Evolutionary conservation across 2,113 vertebrate species (phyloP), one percentile per base, ranked within the genome.

Genomic region (Gymnobelideus leadbeateri): DNA sequence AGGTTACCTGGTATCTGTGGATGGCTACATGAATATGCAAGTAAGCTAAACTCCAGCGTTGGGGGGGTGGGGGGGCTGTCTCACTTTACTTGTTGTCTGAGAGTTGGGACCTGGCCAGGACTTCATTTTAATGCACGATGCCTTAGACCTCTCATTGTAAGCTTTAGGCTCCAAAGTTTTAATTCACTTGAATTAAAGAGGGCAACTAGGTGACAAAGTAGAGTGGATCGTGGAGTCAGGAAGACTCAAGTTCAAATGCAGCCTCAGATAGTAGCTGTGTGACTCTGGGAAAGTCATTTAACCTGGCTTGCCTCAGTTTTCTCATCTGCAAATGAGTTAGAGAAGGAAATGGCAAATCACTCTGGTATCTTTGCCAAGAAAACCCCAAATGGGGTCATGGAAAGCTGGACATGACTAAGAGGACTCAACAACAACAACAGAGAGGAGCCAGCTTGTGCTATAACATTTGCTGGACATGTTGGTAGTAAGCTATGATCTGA

Each of bases 21-120:
- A 99, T 31, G 99, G 99, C 54, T 99, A 99, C 98, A 99, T 99
- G 99, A 99, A 99, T 96, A 99, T 99, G 99, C 99, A 99, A 99
- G 99, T 99, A 97, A 97, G 98, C 55, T 68, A 21, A 53, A 31
- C 19, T 43, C 37, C 37, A n/a, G n/a, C n/a, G n/a, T n/a, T n/a
- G n/a, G n/a, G n/a, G n/a, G n/a, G n/a, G n/a, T n/a, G n/a, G n/a
- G n/a, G n/a, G n/a, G n/a, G n/a, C n/a, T n/a, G n/a, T n/a, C n/a
- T n/a, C 25, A 9, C 26, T 57, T 28, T 26, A 55, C 55, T 57
- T 57, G 7, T 25, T 61, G 8, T 61, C 57, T 68, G 11, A 68
- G 61, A n/a, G 6, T 8, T 43, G 11, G 61, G 12, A 31, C 61
- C 1, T 68, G 0, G n/a, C 61, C n/a, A 7, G 8, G 16, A 43